phyloP scores from a whole-genome alignment of 2,888 invertebrate species.

The Meiosimyza platycephala region DNA sequence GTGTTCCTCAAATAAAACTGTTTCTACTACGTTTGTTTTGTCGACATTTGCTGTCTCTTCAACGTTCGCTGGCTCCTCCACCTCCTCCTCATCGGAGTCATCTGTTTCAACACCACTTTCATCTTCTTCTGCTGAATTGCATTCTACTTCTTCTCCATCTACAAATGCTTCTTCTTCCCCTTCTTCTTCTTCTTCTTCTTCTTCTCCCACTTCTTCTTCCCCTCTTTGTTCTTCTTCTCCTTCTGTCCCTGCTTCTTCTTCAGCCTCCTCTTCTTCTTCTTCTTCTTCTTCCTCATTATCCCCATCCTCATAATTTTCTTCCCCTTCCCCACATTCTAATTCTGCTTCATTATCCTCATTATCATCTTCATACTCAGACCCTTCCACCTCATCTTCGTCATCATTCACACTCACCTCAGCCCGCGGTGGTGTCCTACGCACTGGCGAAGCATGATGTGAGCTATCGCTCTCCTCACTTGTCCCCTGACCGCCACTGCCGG shows the following conservation, averaged over 20 bases:
- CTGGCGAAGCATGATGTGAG: conserved; percentile 70
- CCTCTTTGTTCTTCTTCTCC: conserved; percentile 48
- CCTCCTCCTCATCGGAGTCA: conserved; percentile 21
- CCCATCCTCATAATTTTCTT: conserved; percentile 40
- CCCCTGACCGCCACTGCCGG: conserved; percentile 44
- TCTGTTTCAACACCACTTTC: conserved; percentile 26
- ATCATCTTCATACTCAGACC: conserved; percentile 11
- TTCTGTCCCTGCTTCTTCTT: conserved; percentile 35
- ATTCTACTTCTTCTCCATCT: conserved; percentile 18
- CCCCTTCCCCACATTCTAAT: conserved; percentile 37
- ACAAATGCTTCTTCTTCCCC: conserved; percentile 31
- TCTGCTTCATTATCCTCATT: conserved; percentile 16
- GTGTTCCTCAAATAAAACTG: conserved; percentile 32
- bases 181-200: conserved; percentile 35
- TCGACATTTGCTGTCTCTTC: conserved; percentile 34
- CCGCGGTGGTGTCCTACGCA: conserved; percentile 78
- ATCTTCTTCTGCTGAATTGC: conserved; percentile 25
- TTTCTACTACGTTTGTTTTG: conserved; percentile 45
- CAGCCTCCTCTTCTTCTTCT: conserved; percentile 41
- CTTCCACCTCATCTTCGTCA: conserved; percentile 57
- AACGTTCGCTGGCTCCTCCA: conserved; percentile 5
- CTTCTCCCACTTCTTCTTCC: conserved; percentile 41
- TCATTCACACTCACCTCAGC: conserved; percentile 79
- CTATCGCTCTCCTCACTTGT: conserved; percentile 72
- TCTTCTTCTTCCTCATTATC: conserved; percentile 24